A percentile compares a stretch with the other conserved stretches of the same genome.
Conservation (phyloP, 2,113 vertebrate species). For the Amphiprion ocellaris region DNA sequence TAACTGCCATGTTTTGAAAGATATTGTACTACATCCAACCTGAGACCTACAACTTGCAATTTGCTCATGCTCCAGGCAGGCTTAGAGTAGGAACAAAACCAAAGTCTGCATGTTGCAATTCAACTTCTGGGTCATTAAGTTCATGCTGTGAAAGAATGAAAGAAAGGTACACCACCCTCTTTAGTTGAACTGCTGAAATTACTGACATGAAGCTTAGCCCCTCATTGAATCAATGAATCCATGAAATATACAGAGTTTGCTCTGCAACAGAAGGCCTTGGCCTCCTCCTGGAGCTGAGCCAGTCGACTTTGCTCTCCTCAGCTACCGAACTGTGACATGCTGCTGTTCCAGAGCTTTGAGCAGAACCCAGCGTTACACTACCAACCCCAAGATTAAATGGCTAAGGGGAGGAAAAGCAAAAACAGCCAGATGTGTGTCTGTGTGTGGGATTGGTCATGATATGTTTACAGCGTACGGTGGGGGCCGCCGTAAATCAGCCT, state of each 20-base stretch:
- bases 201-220: not conserved
- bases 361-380: conserved; percentile 27
- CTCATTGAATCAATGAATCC: not conserved
- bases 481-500: conserved; percentile 65
- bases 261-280: conserved; percentile 12
- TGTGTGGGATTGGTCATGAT: conserved; percentile 61
- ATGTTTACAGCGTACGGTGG: conserved; percentile 66
- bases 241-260: conserved; percentile 23
- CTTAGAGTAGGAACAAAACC: no score
- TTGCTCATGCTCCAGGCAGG: no score
- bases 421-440: conserved; percentile 31
- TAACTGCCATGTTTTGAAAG: no score
- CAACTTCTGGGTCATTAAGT: no score
- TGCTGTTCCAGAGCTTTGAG: conserved; percentile 32
- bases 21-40: no score
- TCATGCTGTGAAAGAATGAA: no score
- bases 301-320: conserved; percentile 15
- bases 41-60: no score
- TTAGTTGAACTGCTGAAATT: conserved; percentile 32
- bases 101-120: no score
- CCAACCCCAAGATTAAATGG: conserved; percentile 47
- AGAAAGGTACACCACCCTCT: not conserved
- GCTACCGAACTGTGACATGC: conserved; percentile 29
- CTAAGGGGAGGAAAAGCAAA: conserved; percentile 17
- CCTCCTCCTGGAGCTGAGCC: conserved; percentile 6